These are phyloP conservation scores for Nemoura dubitans DNA, from an alignment of 2,888 invertebrate genomes.

Conservation along the genomic window DNA sequence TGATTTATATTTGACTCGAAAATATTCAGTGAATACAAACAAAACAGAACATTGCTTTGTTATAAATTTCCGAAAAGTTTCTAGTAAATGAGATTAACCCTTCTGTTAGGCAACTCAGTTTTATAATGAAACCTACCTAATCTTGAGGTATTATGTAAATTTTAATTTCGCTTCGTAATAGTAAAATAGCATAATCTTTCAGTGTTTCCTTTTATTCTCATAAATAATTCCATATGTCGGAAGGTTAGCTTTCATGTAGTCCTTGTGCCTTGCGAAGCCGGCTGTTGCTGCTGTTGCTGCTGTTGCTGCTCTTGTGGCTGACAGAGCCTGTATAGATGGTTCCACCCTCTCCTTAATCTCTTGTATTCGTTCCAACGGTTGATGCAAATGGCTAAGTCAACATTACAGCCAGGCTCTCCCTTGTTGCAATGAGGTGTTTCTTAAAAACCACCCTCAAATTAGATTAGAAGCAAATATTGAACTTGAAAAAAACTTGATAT, in stretches of 20 bases:
- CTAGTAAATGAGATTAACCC: slow-evolving; percentile 34
- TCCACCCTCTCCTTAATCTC: slow-evolving; percentile 15
- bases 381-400: slow-evolving; percentile 35
- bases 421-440: neutral
- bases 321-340: neutral
- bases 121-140: slow-evolving; percentile 37
- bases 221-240: slow-evolving; percentile 39
- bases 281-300: neutral
- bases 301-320: neutral
- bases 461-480: neutral
- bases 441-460: neutral
- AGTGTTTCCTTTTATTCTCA: slow-evolving; percentile 35
- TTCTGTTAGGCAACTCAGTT: slow-evolving; percentile 1
- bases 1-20: neutral
- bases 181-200: slow-evolving; percentile 30
- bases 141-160: slow-evolving; percentile 41
- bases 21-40: neutral
- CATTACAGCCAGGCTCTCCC: neutral
- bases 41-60: slow-evolving; percentile 7
- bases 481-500: neutral
- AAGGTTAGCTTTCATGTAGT: neutral
- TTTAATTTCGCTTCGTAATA: slow-evolving; percentile 34
- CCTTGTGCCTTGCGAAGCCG: neutral
- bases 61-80: neutral
- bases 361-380: slow-evolving; percentile 33